These are phyloP conservation scores for Candidula unifasciata DNA, from an alignment of 2,888 invertebrate species.

Conservation along the genomic window DNA sequence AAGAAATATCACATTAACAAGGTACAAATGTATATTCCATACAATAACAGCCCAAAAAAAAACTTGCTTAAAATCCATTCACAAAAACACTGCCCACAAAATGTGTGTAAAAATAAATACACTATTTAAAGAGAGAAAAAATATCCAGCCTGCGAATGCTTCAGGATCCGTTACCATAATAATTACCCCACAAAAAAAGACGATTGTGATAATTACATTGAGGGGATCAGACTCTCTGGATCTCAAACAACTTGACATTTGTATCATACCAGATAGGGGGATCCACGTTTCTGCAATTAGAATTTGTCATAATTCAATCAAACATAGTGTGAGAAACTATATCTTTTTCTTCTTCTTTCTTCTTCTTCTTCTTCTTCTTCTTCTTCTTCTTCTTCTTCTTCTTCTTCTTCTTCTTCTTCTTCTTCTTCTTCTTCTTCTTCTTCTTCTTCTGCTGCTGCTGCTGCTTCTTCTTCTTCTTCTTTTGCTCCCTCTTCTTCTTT, in stretches of 20 bases:
- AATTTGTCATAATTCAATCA: neutral
- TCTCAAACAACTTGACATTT: constrained; percentile 98
- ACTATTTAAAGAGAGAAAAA: neutral
- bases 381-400: too few species aligned
- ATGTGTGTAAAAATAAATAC: neutral
- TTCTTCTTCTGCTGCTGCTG: too few species aligned
- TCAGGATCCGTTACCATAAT: neutral
- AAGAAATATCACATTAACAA: too few species aligned
- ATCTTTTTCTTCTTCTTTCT: too few species aligned
- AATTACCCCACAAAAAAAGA: neutral
- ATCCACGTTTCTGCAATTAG: constrained; percentile 89
- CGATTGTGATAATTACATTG: neutral
- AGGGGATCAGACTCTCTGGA: constrained; percentile 82
- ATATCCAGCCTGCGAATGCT: neutral
- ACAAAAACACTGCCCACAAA: constrained; percentile 15
- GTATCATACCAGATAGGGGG: constrained; percentile 99
- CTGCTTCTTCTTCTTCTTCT: too few species aligned
- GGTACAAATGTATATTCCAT: too few species aligned
- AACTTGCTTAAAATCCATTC: too few species aligned
- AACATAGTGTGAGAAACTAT: neutral
- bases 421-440: too few species aligned
- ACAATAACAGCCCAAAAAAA: too few species aligned
- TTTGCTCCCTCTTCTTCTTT: too few species aligned
- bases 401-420: too few species aligned
- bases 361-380: too few species aligned